Percentiles rank a stretch among this genome's conserved stretches.
phyloP scores from a whole-genome alignment of 2,888 invertebrate species.

The Callosobruchus maculatus region DNA sequence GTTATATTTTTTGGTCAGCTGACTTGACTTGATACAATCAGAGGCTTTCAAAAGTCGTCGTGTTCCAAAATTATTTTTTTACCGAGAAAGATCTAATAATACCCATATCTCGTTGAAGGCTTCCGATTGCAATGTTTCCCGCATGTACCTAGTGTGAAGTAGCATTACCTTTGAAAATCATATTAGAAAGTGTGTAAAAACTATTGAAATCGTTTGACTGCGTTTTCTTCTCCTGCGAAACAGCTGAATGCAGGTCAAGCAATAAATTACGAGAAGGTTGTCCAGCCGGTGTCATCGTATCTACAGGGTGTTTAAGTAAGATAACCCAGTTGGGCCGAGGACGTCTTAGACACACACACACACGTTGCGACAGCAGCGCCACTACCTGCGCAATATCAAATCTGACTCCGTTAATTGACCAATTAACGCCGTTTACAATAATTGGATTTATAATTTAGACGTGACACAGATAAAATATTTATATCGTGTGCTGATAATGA shows the following conservation, averaged over 20 bases:
- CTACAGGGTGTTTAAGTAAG: background rate
- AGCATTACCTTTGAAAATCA: background rate
- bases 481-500: background rate
- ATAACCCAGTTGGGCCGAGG: background rate
- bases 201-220: too few species aligned
- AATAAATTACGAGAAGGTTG: background rate
- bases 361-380: background rate
- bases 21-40: too few species aligned
- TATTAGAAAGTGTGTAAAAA: background rate
- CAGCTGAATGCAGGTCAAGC: background rate
- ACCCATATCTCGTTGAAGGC: too few species aligned
- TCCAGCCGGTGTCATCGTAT: background rate
- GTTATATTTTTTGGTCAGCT: too few species aligned
- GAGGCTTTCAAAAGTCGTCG: too few species aligned
- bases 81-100: too few species aligned
- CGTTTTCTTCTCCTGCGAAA: background rate
- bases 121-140: too few species aligned
- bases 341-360: background rate
- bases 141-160: too few species aligned
- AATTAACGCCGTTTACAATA: slow-evolving; percentile 19
- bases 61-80: too few species aligned
- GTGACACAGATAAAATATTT: slow-evolving; percentile 14
- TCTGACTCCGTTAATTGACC: slow-evolving; percentile 22
- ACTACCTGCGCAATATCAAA: slow-evolving; percentile 15
- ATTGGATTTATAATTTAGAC: slow-evolving; percentile 18